Percentiles rank a stretch among this genome's conserved stretches.
Evolutionary conservation across 2,113 vertebrate species (phyloP).

Genomic region (Catharus bicknelli): DNA sequence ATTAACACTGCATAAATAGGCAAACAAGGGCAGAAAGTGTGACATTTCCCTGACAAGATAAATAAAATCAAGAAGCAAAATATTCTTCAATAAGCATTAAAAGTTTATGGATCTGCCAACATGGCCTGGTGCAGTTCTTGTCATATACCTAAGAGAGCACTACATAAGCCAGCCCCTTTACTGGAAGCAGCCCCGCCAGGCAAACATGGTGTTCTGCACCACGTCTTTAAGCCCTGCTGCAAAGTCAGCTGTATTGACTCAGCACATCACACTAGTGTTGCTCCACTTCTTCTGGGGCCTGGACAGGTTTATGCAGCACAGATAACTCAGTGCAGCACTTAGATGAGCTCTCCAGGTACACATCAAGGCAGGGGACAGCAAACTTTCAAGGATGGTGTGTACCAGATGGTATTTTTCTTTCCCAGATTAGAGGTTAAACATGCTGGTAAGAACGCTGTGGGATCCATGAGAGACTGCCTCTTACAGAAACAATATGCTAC

Average conservation of each 20-base stretch:
- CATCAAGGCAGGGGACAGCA: slow-evolving; percentile 22
- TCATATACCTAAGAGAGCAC: background rate
- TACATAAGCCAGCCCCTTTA: background rate
- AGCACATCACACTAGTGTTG: background rate
- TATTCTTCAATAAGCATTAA: background rate
- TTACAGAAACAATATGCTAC: slow-evolving; percentile 67
- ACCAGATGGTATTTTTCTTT: slow-evolving; percentile 62
- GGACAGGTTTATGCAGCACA: background rate
- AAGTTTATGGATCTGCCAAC: background rate
- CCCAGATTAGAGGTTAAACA: slow-evolving; percentile 61
- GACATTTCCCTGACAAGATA: background rate
- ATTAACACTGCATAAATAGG: slow-evolving; percentile 27
- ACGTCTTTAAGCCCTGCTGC: background rate
- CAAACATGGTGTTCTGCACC: background rate
- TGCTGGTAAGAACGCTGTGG: slow-evolving; percentile 34
- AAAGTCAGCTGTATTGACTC: slow-evolving; percentile 12
- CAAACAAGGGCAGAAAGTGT: slow-evolving; percentile 20
- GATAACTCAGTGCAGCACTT: background rate
- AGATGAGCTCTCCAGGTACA: slow-evolving; percentile 23
- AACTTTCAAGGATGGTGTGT: slow-evolving; percentile 39
- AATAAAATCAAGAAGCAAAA: slow-evolving; percentile 14
- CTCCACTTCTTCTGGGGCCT: background rate
- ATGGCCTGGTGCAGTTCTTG: background rate
- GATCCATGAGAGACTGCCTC: slow-evolving; percentile 53
- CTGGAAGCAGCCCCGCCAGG: background rate